Conservation (phyloP, 2,113 vertebrate species). For the Tursiops truncatus region DNA sequence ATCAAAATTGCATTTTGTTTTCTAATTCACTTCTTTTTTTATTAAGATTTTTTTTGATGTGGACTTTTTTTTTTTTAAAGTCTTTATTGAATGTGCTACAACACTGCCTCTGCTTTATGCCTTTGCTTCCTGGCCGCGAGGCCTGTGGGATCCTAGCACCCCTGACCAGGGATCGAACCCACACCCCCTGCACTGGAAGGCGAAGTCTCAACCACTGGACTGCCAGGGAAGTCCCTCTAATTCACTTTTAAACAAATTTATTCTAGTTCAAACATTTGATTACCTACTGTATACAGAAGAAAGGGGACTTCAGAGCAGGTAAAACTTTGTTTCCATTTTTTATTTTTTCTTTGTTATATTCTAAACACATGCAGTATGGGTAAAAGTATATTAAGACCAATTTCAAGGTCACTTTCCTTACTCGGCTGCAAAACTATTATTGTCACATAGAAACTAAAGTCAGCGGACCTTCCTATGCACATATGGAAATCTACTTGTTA, state of each 20-base stretch:
- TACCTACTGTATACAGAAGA: background rate
- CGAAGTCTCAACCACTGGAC: too few relatives aligned
- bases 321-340: constrained; percentile 20
- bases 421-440: background rate
- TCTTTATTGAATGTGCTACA: too few relatives aligned
- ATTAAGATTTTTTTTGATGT: too few relatives aligned
- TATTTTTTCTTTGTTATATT: background rate
- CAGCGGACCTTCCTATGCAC: background rate
- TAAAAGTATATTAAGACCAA: background rate
- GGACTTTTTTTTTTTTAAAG: too few relatives aligned
- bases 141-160: too few relatives aligned
- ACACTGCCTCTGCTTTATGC: too few relatives aligned
- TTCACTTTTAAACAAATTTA: background rate
- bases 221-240: background rate
- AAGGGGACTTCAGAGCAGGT: background rate
- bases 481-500: background rate
- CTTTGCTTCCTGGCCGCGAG: too few relatives aligned
- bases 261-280: background rate
- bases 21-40: background rate
- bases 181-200: too few relatives aligned
- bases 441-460: background rate
- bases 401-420: background rate
- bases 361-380: background rate
- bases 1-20: constrained; percentile 15
- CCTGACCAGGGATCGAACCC: too few relatives aligned